Evolutionary conservation across 2,113 vertebrate genomes (phyloP).

Genomic region (Origma solitaria): DNA sequence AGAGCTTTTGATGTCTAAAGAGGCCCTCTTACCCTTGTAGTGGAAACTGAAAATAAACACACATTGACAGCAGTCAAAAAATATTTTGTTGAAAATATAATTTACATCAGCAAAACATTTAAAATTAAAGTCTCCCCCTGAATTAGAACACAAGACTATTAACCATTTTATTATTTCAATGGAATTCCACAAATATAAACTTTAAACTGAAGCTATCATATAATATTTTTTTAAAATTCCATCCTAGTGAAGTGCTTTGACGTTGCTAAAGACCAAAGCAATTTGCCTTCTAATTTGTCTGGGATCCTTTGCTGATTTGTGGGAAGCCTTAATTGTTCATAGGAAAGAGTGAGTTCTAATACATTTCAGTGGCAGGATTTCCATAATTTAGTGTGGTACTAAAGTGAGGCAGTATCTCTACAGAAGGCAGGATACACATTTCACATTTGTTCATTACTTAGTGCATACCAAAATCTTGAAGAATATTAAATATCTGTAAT

Average conservation of each 20-base stretch:
- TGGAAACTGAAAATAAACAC: background rate
- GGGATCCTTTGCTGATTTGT: background rate
- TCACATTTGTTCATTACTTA: background rate
- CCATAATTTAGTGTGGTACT: background rate
- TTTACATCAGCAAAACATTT: background rate
- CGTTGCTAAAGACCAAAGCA: background rate
- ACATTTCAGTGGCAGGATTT: background rate
- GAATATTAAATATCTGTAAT: background rate
- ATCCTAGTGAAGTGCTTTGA: background rate
- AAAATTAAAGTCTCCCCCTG: background rate
- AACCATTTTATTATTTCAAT: background rate
- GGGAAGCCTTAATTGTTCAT: background rate
- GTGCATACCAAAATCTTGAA: background rate
- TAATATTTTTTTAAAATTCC: fast-evolving
- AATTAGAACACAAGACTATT: background rate
- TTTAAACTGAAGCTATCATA: background rate
- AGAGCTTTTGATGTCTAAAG: background rate
- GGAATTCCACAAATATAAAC: fast-evolving
- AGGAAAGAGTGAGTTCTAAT: background rate
- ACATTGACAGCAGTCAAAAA: background rate
- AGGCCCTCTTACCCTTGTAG: background rate
- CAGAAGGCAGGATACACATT: background rate
- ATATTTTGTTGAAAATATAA: background rate
- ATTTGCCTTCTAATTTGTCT: background rate
- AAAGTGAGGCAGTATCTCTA: background rate